Percentiles rank a stretch among this genome's conserved stretches.
These are phyloP conservation scores for Muscicapa comitata DNA, from an alignment of 2,797 vertebrate genomes.

Conservation along the genomic window DNA sequence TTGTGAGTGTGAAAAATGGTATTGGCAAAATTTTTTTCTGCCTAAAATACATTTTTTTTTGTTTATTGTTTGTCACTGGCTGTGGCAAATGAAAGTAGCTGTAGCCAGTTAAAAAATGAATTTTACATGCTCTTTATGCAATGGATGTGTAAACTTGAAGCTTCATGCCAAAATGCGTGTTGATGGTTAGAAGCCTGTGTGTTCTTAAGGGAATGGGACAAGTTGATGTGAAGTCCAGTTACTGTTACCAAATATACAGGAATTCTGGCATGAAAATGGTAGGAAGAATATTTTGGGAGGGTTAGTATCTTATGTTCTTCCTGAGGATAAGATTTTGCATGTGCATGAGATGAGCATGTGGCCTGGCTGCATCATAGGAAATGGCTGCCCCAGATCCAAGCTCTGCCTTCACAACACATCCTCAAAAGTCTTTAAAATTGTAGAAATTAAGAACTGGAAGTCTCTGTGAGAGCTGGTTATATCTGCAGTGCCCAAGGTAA, in stretches of 20 bases:
- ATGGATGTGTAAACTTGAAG: not conserved
- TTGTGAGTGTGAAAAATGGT: not conserved
- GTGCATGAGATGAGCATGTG: not conserved
- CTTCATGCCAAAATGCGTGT: not conserved
- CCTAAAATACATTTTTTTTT: not conserved
- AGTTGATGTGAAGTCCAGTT: not conserved
- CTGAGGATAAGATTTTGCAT: not conserved
- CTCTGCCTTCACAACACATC: not conserved
- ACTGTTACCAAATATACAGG: not conserved
- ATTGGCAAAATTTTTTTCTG: not conserved
- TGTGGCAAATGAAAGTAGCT: not conserved
- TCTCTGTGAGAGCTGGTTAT: not conserved
- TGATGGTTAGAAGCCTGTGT: not conserved
- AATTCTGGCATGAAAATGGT: not conserved
- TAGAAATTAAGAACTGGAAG: not conserved
- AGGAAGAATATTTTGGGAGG: not conserved
- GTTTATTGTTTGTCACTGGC: not conserved
- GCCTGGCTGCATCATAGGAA: not conserved
- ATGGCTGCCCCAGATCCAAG: rapidly evolving
- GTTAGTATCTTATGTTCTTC: rapidly evolving
- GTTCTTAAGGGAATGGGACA: not conserved
- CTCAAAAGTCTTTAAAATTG: not conserved
- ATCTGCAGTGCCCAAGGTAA: not conserved
- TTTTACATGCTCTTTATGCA: rapidly evolving
- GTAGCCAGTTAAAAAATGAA: not conserved